Base-by-base conservation (phyloP, 2,888 invertebrate genomes). In the Vesta saturnalis region DNA sequence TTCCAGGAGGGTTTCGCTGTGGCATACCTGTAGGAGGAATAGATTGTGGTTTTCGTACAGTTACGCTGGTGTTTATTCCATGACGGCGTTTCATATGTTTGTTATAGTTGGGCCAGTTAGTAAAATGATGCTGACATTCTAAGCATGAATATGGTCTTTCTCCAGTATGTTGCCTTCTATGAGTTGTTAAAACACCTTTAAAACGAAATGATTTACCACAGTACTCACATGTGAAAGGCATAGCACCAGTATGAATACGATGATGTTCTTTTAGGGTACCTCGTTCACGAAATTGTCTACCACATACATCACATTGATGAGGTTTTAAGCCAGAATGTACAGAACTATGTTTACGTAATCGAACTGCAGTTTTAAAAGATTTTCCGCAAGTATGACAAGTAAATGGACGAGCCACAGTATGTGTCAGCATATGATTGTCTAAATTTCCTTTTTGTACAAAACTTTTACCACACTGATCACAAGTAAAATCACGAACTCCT, bases 61-160 rank as follows among this genome's bases (percentile, higher is more conserved):
- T 83, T 0, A 84, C 84, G 71, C 84, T 84, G 1, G 85, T 85
- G 73, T 85, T 84, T 60, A 85, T 84, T 35, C 89, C 89, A 71
- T 92, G 92, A 22, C 92, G 85, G 21, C 93, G 83, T 82, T 92
- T 93, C 91, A 93, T 92, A 78, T 93, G 93, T 76, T 93, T 93
- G 77, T 93, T 93, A 76, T 92, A 93, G 83, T 93, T 93, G 0
- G 93, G 92, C 92, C 93, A 93, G 79, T 93, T 93, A 0, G 92
- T 92, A 74, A 93, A 93, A 77, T 92, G 88, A 78, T 89, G 89
- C 63, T 90, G 89, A 77, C 93, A 94, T 71, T 90, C 89, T 35
- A 88, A 81, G 75, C 93, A 94, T 0, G 90, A 88, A 78, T 93
- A 93, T 0, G 93, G 93, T 30, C 92, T 87, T 39, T 90, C 91